Percentiles rank a stretch among this genome's conserved stretches.
phyloP scores from a whole-genome alignment of 2,888 invertebrate species.

The Seladonia tumulorum region DNA sequence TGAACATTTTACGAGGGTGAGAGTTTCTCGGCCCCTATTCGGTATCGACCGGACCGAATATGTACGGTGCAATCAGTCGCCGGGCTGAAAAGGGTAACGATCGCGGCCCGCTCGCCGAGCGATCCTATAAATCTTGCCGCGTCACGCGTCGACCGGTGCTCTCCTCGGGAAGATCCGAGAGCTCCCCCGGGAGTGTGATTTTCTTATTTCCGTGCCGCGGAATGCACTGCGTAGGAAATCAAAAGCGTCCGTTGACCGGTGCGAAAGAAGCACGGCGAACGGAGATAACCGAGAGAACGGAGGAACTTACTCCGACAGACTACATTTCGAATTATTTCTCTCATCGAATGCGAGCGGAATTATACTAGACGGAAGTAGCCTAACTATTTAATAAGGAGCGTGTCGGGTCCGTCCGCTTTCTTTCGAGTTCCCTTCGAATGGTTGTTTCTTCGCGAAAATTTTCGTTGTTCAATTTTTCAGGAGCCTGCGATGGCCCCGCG shows the following conservation, averaged over 20 bases:
- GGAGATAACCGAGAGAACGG: not conserved
- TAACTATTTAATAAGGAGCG: conserved; percentile 18
- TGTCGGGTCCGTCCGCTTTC: not conserved
- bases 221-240: conserved; percentile 29
- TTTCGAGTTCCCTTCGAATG: not conserved
- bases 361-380: conserved; percentile 6
- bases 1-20: not conserved
- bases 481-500: not conserved
- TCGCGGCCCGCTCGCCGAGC: conserved; percentile 27
- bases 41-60: conserved; percentile 20
- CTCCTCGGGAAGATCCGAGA: conserved; percentile 31
- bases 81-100: conserved; percentile 47
- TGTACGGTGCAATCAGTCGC: conserved; percentile 32
- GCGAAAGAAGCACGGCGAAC: not conserved
- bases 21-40: not conserved
- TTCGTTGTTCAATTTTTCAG: not conserved
- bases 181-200: conserved; percentile 39
- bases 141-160: conserved; percentile 47
- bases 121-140: conserved; percentile 55
- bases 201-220: conserved; percentile 43
- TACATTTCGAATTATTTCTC: conserved; percentile 31
- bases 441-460: not conserved
- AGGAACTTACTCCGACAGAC: not conserved
- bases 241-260: conserved; percentile 15
- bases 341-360: conserved; percentile 21